phyloP scores from a whole-genome alignment of 2,797 vertebrate genomes.

The Amblyraja radiata region DNA sequence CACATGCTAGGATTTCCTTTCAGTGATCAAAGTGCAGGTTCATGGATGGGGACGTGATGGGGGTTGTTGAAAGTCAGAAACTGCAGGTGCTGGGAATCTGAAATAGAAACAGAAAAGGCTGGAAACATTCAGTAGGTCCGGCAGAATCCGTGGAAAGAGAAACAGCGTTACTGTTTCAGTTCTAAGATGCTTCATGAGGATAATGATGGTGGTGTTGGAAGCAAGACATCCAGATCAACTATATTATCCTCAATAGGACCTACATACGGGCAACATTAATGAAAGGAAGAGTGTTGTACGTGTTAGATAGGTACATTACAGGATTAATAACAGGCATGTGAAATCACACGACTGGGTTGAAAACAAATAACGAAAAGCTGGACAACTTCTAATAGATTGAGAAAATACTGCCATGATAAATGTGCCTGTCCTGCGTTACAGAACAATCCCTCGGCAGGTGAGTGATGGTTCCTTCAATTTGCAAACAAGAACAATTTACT shows the following conservation, averaged over 20 bases:
- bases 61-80: no score
- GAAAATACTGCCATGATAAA: neutral
- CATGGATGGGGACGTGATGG: no score
- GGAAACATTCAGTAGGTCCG: no score
- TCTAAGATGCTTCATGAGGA: neutral
- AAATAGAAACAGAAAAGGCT: no score
- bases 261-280: neutral
- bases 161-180: no score
- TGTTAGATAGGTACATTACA: neutral
- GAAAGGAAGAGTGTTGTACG: neutral
- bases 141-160: no score
- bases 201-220: neutral
- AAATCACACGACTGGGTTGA: neutral
- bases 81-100: no score
- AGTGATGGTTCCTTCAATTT: neutral
- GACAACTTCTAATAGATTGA: neutral
- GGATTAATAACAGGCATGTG: neutral
- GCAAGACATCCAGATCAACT: neutral
- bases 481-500: neutral
- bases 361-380: neutral
- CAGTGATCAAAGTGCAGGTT: neutral
- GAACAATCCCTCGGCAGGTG: neutral
- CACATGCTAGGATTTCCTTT: neutral
- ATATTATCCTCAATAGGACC: neutral
- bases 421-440: neutral